Evolutionary conservation across 2,797 vertebrate species (phyloP).

Genomic region (Agapornis canus): DNA sequence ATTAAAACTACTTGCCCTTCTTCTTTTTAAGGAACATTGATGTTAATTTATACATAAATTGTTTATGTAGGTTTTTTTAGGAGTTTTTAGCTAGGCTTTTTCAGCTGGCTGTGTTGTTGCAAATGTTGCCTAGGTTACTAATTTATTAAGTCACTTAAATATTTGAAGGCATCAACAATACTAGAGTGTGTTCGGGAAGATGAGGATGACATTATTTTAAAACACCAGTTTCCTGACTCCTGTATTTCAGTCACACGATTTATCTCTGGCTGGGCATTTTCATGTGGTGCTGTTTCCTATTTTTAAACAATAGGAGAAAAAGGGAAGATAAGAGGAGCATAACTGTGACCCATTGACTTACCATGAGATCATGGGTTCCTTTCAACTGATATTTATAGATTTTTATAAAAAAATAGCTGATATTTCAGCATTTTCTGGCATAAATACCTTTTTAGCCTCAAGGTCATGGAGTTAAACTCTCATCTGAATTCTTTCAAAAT

Average conservation of each 20-base stretch:
- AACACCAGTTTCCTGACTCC: conserved; percentile 40
- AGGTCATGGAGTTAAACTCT: background rate
- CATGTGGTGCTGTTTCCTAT: conserved; percentile 61
- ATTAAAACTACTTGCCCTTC: conserved; percentile 12
- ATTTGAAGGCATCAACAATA: conserved; percentile 20
- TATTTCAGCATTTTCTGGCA: conserved; percentile 7
- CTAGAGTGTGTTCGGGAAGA: background rate
- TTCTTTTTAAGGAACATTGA: background rate
- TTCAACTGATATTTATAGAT: conserved; percentile 58
- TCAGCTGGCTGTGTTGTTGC: conserved; percentile 2
- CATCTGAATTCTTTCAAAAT: background rate
- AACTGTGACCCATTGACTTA: conserved; percentile 57
- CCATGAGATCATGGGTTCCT: conserved; percentile 51
- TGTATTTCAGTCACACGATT: conserved; percentile 17
- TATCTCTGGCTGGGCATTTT: conserved; percentile 40
- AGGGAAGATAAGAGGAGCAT: conserved; percentile 43
- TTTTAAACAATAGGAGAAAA: conserved; percentile 57
- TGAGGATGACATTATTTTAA: conserved; percentile 49
- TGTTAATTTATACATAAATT: conserved; percentile 45
- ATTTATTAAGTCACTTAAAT: conserved; percentile 38
- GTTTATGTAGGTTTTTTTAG: background rate
- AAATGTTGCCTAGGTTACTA: conserved; percentile 44
- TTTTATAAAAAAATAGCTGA: conserved; percentile 23
- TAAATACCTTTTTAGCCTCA: background rate
- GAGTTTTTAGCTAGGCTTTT: background rate